Evolutionary conservation across 53 echinoderm and acorn worm species (phyloP), one percentile per base, ranked within the genome.

Genomic region (Arbacia lixula): DNA sequence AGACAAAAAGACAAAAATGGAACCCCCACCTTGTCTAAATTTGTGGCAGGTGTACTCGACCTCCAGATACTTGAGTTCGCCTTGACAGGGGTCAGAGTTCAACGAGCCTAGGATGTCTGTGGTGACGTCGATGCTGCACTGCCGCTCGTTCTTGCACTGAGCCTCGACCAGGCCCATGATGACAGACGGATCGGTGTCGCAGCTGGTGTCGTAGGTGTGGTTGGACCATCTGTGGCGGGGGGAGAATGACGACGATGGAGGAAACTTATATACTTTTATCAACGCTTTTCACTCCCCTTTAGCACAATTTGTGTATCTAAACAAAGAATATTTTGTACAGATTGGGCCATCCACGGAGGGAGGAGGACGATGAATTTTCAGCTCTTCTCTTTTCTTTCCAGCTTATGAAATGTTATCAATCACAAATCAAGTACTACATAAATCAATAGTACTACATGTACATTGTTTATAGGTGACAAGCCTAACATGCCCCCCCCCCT

Each of bases 11-110:
- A n/a, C n/a, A n/a, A n/a, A n/a, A n/a, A n/a, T n/a, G n/a, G n/a
- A 24, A 33, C 32, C 5, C 69, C 39, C 75, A 89, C 91, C 94
- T 89, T 86, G 74, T 26, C 89, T 33, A 41, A 86, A 91, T 37
- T 83, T 76, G 57, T 46, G 54, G 33, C 94, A 94, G 12, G 65
- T 76, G 53, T 89, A 94, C 12, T 64, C 71, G 16, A 94, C 89
- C 37, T 91, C 89, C 12, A 94, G 83, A 54, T 94, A 94, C 53
- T 91, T 94, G 51, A 81, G 86, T 53, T 89, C 94, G 26, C 67
- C 52, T 24, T 74, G 71, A 20, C 94, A 94, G 0, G 94, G 94
- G 41, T 94, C 87, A 12, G 77, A 35, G 12, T 28, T 35, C 32
- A 94, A 66, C 2, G 66, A 53, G 33, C 53, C 54, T 12, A 91